Conservation (phyloP, 1,140 invertebrate species). For the Artemia franciscana region DNA sequence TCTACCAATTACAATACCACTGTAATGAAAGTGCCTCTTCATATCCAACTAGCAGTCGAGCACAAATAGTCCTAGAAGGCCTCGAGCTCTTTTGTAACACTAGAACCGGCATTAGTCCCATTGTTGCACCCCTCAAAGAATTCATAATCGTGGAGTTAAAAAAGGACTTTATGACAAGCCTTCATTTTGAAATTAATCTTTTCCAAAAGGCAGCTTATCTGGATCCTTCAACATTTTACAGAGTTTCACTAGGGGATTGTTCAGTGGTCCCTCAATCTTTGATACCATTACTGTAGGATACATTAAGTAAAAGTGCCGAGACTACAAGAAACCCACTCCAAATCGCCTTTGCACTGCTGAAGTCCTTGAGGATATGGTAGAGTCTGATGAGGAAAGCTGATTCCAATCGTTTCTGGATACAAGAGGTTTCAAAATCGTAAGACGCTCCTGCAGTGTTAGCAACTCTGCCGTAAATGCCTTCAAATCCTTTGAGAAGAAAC, state of each 20-base stretch:
- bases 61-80: too few species aligned
- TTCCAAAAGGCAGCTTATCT: neutral
- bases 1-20: too few species aligned
- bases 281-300: neutral
- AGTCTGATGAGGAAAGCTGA: neutral
- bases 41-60: too few species aligned
- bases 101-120: too few species aligned
- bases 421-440: neutral
- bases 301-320: neutral
- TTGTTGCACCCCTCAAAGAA: too few species aligned
- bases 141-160: too few species aligned
- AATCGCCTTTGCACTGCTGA: neutral
- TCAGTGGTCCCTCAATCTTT: neutral
- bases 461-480: neutral
- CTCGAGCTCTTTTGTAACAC: too few species aligned
- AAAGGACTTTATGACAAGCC: neutral
- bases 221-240: neutral
- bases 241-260: neutral
- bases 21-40: too few species aligned
- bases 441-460: neutral
- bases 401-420: neutral
- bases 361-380: neutral
- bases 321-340: neutral
- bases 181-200: neutral
- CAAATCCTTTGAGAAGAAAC: neutral